These are phyloP conservation scores for Bombus confusus DNA, from an alignment of 1,140 invertebrate genomes.

Conservation along the genomic window DNA sequence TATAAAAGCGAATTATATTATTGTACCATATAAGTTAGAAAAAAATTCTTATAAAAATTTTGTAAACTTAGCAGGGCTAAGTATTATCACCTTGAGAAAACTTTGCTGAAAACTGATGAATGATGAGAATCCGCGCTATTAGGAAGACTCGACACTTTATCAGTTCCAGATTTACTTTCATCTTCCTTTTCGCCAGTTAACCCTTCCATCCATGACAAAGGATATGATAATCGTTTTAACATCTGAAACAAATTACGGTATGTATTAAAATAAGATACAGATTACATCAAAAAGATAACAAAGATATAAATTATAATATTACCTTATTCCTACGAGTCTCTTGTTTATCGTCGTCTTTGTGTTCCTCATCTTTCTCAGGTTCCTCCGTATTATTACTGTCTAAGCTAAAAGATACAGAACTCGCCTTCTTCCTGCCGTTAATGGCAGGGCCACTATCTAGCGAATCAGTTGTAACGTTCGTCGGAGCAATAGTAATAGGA, in stretches of 20 bases:
- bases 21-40: conserved; percentile 31
- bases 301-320: background rate
- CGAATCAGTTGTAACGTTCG: conserved; percentile 82
- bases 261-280: background rate
- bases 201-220: conserved; percentile 96
- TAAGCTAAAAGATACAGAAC: conserved; percentile 89
- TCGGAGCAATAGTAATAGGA: conserved; percentile 88
- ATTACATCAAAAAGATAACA: conserved; percentile 2
- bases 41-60: conserved; percentile 13
- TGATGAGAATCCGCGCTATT: conserved; percentile 87
- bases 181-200: conserved; percentile 87
- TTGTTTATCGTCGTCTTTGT: conserved; percentile 82
- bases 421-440: conserved; percentile 87
- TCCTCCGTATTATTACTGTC: conserved; percentile 84
- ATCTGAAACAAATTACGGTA: conserved; percentile 84
- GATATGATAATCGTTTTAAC: conserved; percentile 94
- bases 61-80: background rate
- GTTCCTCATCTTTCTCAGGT: conserved; percentile 77
- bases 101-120: conserved; percentile 92
- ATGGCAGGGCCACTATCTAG: conserved; percentile 80
- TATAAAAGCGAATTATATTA: conserved; percentile 46
- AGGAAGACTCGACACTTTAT: conserved; percentile 83
- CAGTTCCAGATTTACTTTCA: conserved; percentile 76
- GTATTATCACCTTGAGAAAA: conserved; percentile 90
- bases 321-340: conserved; percentile 83